A percentile compares a stretch with the other conserved stretches of the same genome.
Conservation (phyloP, 2,113 vertebrate species). For the Eurypyga helias region DNA sequence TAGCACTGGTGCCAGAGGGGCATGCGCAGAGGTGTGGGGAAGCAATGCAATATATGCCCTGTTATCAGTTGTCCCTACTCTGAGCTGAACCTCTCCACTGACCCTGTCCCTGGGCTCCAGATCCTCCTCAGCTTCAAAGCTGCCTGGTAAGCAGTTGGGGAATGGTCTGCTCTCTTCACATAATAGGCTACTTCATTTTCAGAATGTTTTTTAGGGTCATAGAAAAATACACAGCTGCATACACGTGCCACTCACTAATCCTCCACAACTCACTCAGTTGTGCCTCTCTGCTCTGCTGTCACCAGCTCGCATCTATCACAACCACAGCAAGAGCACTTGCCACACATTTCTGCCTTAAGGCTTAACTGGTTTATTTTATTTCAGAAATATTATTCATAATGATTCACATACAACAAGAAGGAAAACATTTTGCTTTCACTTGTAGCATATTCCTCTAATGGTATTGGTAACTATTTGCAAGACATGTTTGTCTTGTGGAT, state of each 20-base stretch:
- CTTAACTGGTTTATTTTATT: neutral
- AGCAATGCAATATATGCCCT: rapidly evolving
- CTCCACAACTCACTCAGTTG: neutral
- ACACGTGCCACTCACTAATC: neutral
- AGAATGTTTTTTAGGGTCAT: neutral
- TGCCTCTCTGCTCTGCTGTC: neutral
- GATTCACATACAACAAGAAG: neutral
- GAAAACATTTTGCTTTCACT: neutral
- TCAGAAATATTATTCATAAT: neutral
- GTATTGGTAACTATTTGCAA: neutral
- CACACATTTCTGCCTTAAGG: neutral
- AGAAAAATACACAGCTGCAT: neutral
- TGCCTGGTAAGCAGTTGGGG: neutral
- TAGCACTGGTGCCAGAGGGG: neutral
- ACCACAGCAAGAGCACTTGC: neutral
- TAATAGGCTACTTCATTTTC: neutral
- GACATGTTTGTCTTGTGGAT: neutral
- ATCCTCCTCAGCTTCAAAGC: neutral
- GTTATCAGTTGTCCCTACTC: neutral
- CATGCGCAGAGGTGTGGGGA: neutral
- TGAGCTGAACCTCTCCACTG: neutral
- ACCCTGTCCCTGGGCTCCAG: neutral
- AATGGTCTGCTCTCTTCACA: neutral
- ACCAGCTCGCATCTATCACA: neutral
- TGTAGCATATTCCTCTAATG: neutral